Base-by-base conservation (phyloP, 2,113 vertebrate genomes). In the Odontesthes bonariensis region DNA sequence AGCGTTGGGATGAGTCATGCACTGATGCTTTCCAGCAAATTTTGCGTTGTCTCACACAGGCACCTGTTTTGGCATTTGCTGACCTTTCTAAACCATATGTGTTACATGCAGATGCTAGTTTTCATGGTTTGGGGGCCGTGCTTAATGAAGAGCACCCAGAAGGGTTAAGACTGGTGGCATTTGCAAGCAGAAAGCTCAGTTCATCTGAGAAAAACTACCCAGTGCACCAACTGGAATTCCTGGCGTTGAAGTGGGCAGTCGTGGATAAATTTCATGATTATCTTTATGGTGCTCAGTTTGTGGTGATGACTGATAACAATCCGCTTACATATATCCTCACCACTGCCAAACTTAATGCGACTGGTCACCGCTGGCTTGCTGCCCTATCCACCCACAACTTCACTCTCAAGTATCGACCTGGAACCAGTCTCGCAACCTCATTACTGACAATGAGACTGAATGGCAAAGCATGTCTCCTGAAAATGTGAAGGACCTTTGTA, bases 51-150 rank as follows among this genome's bases (percentile, higher is more conserved):
- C 47, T 71, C 23, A 71, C 57, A 11, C 49, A 60, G 3, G 33
- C 49, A 13, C 22, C 69, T 14, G 57, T 61, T 3, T 11, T 61
- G 9, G 56, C 57, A 8, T 71, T 71, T 12, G 51, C 51, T 1
- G 35, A 67, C 8, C 58, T 20, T 9, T 7, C 56, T 14, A 51
- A 65, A 11, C 20, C 68, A 5, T 70, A 27, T 12, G 31, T 51
- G 9, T 11, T 52, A 1, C 56, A 70, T 31, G 51, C 13, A 12
- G 56, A 70, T 38, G 56, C 56, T 8, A 75, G 73, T 6, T 23
- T 42, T 3, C 10, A 52, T 5, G 69, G 69, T 8, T 16, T 53
- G 7, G 47, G 69, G 0, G 57, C 46, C 0, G 69, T 72, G 5
- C 35, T 72, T 1, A 32, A 73, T 6, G 58, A 62, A 42, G 22